Conservation (phyloP, 2,113 vertebrate species). For the Bubo scandiacus region DNA sequence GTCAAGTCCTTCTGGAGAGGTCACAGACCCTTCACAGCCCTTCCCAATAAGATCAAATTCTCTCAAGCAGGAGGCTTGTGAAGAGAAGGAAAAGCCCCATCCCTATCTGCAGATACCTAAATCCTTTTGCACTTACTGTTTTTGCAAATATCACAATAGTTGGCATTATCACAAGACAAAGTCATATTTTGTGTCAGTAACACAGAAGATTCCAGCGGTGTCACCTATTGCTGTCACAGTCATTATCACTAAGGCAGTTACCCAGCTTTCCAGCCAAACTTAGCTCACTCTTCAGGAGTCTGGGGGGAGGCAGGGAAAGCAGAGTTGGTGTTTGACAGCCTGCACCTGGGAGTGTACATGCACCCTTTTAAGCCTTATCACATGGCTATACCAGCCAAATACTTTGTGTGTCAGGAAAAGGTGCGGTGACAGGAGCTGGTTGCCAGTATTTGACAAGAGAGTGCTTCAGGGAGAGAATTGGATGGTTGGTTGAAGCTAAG, state of each 20-base stretch:
- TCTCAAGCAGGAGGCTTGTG: not conserved
- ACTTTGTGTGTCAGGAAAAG: not conserved
- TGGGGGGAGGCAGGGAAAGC: not conserved
- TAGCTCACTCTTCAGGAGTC: not conserved
- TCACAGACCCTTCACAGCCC: not conserved
- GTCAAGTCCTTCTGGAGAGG: not conserved
- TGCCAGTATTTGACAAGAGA: not conserved
- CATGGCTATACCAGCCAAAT: not conserved
- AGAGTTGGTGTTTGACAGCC: not conserved
- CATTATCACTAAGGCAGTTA: not conserved
- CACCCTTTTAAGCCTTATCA: not conserved
- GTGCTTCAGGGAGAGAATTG: not conserved
- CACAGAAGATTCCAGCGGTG: not conserved
- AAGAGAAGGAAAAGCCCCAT: not conserved
- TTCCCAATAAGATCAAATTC: not conserved
- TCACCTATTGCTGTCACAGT: not conserved
- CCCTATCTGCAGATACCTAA: not conserved
- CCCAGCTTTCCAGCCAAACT: not conserved
- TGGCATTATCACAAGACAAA: not conserved
- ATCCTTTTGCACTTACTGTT: not conserved
- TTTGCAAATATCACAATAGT: not conserved
- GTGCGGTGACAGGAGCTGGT: not conserved
- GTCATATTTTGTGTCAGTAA: not conserved
- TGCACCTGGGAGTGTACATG: not conserved
- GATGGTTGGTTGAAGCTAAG: not conserved